A percentile compares a stretch with the other conserved stretches of the same genome.
Conservation (phyloP, 2,888 invertebrate genomes). For the Gandaritis pyraliata region DNA sequence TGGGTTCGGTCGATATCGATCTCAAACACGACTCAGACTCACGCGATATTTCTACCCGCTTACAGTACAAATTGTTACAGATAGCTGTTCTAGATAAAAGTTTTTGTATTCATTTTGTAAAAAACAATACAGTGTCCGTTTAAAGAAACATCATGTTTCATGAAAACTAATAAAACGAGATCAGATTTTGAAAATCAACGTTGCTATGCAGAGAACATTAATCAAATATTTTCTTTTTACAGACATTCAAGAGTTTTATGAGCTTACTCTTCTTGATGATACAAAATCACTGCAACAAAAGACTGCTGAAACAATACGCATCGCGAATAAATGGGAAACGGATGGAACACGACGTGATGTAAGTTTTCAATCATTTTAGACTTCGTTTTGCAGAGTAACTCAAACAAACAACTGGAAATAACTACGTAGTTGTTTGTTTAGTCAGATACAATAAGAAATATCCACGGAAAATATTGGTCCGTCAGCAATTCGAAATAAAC, state of each 20-base stretch:
- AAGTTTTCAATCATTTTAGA: conserved; percentile 41
- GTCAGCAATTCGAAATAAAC: conserved; percentile 35
- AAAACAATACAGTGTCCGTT: conserved; percentile 10
- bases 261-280: conserved; percentile 97
- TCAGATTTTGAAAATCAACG: no score
- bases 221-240: conserved; percentile 8
- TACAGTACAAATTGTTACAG: conserved; percentile 51
- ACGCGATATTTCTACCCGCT: conserved; percentile 59
- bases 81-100: conserved; percentile 47
- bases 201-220: neutral
- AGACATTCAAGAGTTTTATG: conserved; percentile 99
- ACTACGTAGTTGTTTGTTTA: neutral
- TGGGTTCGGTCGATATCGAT: conserved; percentile 62
- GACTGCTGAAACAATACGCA: conserved; percentile 96
- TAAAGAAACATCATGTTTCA: neutral
- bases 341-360: conserved; percentile 78
- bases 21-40: conserved; percentile 59
- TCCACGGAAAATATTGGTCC: conserved; percentile 20
- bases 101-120: conserved; percentile 22
- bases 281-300: conserved; percentile 98
- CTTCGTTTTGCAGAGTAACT: neutral
- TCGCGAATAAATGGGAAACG: conserved; percentile 97
- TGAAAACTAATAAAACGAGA: no score
- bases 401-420: neutral
- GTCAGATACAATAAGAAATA: conserved; percentile 20